These are phyloP conservation scores for Alosa sapidissima DNA, from an alignment of 2,797 vertebrate genomes.

Conservation along the genomic window DNA sequence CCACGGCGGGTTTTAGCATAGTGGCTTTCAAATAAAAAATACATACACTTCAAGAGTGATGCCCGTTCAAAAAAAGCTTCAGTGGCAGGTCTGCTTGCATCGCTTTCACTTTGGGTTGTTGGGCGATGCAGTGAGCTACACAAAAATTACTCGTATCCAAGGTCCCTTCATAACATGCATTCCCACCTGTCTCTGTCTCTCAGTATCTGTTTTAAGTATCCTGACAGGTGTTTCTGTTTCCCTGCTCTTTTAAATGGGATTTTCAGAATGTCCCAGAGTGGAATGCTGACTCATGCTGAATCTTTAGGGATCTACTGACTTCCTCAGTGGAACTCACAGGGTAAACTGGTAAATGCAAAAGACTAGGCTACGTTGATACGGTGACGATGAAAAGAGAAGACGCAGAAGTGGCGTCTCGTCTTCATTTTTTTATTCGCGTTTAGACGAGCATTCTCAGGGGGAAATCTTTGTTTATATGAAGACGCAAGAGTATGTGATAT, in stretches of 20 bases:
- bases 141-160: neutral
- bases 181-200: neutral
- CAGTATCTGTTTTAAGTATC: neutral
- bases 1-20: neutral
- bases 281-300: neutral
- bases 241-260: neutral
- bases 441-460: too few relatives aligned
- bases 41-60: neutral
- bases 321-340: neutral
- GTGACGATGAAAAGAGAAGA: too few relatives aligned
- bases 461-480: too few relatives aligned
- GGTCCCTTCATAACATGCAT: neutral
- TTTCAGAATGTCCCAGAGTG: neutral
- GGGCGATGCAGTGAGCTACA: neutral
- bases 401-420: too few relatives aligned
- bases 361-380: too few relatives aligned
- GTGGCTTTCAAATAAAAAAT: conserved; percentile 11
- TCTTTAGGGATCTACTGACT: neutral
- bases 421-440: too few relatives aligned
- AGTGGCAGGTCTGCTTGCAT: neutral
- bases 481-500: too few relatives aligned
- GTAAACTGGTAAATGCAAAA: neutral
- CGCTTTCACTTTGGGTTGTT: neutral
- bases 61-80: neutral
- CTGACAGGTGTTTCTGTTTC: neutral